Conservation (phyloP, 2,888 invertebrate species). For the Leptinotarsa juncta region DNA sequence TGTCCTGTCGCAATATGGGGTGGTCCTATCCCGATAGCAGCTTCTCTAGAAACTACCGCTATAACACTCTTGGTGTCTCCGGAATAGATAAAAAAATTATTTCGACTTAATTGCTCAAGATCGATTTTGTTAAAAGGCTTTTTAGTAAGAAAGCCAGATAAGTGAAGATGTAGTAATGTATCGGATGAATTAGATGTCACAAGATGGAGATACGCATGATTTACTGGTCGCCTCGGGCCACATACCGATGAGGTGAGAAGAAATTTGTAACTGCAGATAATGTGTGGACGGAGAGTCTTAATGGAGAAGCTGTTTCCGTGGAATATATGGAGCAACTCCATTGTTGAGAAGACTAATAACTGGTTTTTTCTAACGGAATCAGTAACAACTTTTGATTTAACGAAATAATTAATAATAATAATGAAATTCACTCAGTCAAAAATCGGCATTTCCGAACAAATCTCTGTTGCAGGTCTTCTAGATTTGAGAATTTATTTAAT, state of each 20-base stretch:
- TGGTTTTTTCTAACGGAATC: neutral
- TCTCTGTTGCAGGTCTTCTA: too few species aligned
- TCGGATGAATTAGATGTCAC: constrained; percentile 42
- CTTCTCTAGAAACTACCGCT: constrained; percentile 31
- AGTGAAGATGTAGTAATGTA: constrained; percentile 36
- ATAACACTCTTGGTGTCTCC: constrained; percentile 40
- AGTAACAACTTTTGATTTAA: neutral
- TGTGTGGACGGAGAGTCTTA: neutral
- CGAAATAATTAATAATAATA: neutral
- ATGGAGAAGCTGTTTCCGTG: neutral
- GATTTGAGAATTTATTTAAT: too few species aligned
- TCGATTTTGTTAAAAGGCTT: constrained; percentile 42
- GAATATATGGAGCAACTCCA: neutral
- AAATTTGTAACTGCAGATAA: constrained; percentile 19
- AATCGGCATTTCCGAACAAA: too few species aligned
- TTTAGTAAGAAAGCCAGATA: constrained; percentile 39
- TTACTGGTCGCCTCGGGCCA: constrained; percentile 19
- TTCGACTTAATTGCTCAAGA: constrained; percentile 41
- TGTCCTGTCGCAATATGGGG: constrained; percentile 15
- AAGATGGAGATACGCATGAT: constrained; percentile 32
- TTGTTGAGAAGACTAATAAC: neutral
- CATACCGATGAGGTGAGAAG: constrained; percentile 21
- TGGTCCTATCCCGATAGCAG: constrained; percentile 22
- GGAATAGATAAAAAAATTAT: constrained; percentile 42
- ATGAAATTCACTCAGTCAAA: neutral